phyloP scores from a whole-genome alignment of 2,888 invertebrate species.

The Terebella lapidaria region DNA sequence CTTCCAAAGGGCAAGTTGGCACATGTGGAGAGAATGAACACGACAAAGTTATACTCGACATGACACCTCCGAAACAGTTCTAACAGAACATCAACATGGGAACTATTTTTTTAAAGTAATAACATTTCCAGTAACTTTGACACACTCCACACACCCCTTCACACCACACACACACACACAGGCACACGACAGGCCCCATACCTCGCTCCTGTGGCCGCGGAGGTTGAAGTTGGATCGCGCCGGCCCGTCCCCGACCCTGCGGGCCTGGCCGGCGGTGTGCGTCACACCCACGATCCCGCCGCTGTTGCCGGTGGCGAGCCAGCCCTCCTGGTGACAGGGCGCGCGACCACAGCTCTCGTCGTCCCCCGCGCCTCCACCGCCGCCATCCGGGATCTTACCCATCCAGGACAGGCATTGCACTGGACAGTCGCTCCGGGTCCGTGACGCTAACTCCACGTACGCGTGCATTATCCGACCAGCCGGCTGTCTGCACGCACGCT shows the following conservation, averaged over 20 bases:
- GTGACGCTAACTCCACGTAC: constrained; percentile 88
- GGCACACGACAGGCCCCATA: too few relatives aligned
- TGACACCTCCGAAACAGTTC: too few relatives aligned
- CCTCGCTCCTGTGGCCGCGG: constrained; percentile 92
- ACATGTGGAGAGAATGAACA: too few relatives aligned
- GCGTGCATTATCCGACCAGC: constrained; percentile 88
- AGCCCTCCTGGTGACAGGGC: constrained; percentile 91
- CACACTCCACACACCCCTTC: too few relatives aligned
- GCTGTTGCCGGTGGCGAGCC: constrained; percentile 92
- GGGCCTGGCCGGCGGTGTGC: constrained; percentile 89
- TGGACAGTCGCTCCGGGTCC: constrained; percentile 91
- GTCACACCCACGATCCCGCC: constrained; percentile 89
- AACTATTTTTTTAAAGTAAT: too few relatives aligned
- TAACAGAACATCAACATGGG: too few relatives aligned
- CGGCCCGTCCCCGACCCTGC: constrained; percentile 67
- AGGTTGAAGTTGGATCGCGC: constrained; percentile 93
- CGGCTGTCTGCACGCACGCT: too few relatives aligned
- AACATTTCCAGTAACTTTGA: too few relatives aligned
- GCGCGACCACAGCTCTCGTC: constrained; percentile 60
- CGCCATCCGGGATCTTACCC: constrained; percentile 94
- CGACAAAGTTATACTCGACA: too few relatives aligned
- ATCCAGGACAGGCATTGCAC: constrained; percentile 95
- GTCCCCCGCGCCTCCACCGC: constrained; percentile 73
- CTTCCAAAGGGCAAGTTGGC: too few relatives aligned
- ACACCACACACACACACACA: too few relatives aligned